phyloP scores from a whole-genome alignment of 2,797 vertebrate species.

The Rhincodon typus region DNA sequence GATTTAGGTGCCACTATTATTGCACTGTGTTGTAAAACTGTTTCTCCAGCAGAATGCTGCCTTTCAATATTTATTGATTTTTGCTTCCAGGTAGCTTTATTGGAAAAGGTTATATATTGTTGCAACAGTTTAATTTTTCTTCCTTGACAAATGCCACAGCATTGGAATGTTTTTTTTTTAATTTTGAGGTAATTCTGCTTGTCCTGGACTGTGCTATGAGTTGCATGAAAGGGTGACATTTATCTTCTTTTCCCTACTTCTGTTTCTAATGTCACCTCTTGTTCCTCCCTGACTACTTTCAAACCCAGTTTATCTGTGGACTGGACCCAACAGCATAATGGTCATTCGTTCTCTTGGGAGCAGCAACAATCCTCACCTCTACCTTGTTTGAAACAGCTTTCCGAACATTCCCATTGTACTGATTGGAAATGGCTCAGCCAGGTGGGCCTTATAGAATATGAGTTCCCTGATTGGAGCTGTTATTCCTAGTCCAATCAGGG shows the following conservation, averaged over 20 bases:
- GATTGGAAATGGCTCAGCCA: no score
- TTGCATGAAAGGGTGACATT: background rate
- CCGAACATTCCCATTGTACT: background rate
- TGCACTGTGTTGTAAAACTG: background rate
- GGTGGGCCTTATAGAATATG: no score
- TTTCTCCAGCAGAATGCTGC: background rate
- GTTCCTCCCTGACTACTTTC: background rate
- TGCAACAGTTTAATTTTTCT: slow-evolving; percentile 8
- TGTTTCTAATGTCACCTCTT: background rate
- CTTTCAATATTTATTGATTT: slow-evolving; percentile 27
- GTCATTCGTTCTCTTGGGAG: background rate
- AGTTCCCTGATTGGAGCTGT: no score
- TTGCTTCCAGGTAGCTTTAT: background rate
- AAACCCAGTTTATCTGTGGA: background rate
- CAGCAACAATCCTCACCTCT: background rate
- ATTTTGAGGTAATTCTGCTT: no score
- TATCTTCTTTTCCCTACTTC: background rate
- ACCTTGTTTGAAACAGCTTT: background rate
- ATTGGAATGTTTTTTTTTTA: background rate
- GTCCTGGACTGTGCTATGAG: no score
- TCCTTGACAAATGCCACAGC: background rate
- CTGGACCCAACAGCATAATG: background rate
- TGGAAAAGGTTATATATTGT: background rate
- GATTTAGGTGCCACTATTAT: background rate
- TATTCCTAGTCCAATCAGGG: no score